Conservation (phyloP, 2,113 vertebrate species). For the Pseudopodoces humilis region DNA sequence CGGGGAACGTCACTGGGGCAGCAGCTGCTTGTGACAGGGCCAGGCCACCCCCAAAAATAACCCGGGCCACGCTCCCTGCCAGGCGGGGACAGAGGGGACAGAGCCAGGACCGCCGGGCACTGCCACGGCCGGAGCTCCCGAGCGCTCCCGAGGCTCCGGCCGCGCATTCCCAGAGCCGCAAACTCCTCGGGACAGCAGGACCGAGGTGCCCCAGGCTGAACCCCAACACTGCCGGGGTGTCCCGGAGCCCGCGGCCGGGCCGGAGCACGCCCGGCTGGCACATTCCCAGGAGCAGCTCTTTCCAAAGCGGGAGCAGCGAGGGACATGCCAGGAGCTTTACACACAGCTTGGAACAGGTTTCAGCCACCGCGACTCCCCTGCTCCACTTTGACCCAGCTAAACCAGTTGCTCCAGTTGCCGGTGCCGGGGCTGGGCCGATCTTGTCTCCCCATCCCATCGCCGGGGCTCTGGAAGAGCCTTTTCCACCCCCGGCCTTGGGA, state of each 20-base stretch:
- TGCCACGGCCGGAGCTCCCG: rapidly evolving
- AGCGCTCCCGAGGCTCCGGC: rapidly evolving
- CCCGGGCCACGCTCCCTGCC: rapidly evolving
- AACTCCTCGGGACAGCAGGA: neutral
- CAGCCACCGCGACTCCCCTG: constrained; percentile 11
- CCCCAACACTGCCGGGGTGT: rapidly evolving
- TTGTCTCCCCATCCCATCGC: neutral
- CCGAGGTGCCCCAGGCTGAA: rapidly evolving
- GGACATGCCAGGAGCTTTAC: constrained; percentile 28
- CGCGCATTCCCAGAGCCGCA: neutral
- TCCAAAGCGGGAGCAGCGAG: neutral
- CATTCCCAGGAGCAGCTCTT: neutral
- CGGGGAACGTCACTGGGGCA: neutral
- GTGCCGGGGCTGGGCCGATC: neutral
- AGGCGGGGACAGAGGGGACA: neutral
- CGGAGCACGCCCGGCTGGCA: neutral
- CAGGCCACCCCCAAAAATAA: neutral
- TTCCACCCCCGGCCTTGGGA: neutral
- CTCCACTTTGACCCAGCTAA: constrained; percentile 25
- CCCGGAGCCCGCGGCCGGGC: neutral
- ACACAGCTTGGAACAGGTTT: constrained; percentile 15
- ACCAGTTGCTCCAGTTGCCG: constrained; percentile 50
- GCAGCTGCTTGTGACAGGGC: neutral
- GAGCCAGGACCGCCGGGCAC: rapidly evolving
- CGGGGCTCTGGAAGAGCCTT: neutral